These are phyloP conservation scores for Ictalurus punctatus DNA, from an alignment of 2,113 vertebrate genomes.

Conservation along the genomic window DNA sequence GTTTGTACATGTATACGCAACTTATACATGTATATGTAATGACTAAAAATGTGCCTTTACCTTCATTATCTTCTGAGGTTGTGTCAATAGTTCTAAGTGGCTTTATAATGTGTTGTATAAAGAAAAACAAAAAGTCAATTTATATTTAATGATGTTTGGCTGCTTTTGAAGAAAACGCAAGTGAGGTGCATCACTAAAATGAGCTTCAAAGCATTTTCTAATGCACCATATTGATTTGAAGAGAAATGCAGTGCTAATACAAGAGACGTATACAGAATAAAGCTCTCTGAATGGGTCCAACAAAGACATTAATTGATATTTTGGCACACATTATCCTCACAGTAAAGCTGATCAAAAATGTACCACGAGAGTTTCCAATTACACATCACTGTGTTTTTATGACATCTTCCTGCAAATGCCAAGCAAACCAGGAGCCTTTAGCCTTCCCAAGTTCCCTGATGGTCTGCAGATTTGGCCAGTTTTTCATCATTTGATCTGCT, in stretches of 20 bases:
- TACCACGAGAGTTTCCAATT: slow-evolving; percentile 40
- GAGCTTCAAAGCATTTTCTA: slow-evolving; percentile 25
- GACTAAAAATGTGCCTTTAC: slow-evolving; percentile 28
- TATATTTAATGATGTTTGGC: slow-evolving; percentile 33
- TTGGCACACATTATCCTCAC: slow-evolving; percentile 29
- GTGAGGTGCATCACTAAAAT: slow-evolving; percentile 28
- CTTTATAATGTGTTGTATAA: slow-evolving; percentile 27
- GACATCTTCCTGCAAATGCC: slow-evolving; percentile 28
- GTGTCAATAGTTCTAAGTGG: slow-evolving; percentile 31
- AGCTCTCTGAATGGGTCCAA: slow-evolving; percentile 6
- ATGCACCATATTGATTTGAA: not conserved
- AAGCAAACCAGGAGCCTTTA: slow-evolving; percentile 39
- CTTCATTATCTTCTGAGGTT: slow-evolving; percentile 32
- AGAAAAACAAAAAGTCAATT: slow-evolving; percentile 31
- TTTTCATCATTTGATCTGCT: slow-evolving; percentile 55
- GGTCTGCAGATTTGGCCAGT: slow-evolving; percentile 48
- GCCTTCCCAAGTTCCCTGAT: slow-evolving; percentile 36
- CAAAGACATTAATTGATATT: slow-evolving; percentile 49
- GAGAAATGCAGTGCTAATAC: not conserved
- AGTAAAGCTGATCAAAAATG: slow-evolving; percentile 40
- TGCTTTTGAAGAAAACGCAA: slow-evolving; percentile 27
- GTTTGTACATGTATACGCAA: too few species aligned
- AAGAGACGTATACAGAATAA: slow-evolving; percentile 2
- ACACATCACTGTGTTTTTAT: slow-evolving; percentile 49
- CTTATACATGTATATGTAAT: too few species aligned